Evolutionary conservation across 2,113 vertebrate species (phyloP).

Genomic region (Trichechus manatus): DNA sequence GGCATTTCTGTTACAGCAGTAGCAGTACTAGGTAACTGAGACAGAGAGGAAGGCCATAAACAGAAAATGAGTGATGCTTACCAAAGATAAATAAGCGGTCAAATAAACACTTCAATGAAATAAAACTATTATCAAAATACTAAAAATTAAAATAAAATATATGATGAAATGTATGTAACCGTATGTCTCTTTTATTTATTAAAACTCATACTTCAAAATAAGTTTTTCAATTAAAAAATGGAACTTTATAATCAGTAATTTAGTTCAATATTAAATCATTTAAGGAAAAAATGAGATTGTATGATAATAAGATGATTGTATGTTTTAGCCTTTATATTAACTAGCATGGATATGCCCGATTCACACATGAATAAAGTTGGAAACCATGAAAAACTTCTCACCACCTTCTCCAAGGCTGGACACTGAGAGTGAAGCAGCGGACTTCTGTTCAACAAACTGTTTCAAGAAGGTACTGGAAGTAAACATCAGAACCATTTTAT

Average conservation of each 20-base stretch:
- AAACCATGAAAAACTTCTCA: background rate
- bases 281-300: background rate
- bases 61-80: background rate
- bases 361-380: background rate
- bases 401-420: background rate
- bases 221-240: background rate
- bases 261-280: background rate
- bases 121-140: background rate
- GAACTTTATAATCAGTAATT: constrained; percentile 1
- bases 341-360: background rate
- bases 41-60: background rate
- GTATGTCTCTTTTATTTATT: background rate
- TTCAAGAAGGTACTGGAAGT: background rate
- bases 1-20: background rate
- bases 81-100: background rate
- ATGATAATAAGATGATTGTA: background rate
- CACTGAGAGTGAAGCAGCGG: background rate
- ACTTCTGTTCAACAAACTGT: background rate
- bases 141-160: constrained; percentile 35
- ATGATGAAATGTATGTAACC: background rate
- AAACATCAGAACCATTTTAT: background rate
- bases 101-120: background rate
- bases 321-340: background rate
- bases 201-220: background rate
- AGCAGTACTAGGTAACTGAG: background rate